phyloP scores from a whole-genome alignment of 2,888 invertebrate genomes.

The Poecilobothrus nobilitatus region DNA sequence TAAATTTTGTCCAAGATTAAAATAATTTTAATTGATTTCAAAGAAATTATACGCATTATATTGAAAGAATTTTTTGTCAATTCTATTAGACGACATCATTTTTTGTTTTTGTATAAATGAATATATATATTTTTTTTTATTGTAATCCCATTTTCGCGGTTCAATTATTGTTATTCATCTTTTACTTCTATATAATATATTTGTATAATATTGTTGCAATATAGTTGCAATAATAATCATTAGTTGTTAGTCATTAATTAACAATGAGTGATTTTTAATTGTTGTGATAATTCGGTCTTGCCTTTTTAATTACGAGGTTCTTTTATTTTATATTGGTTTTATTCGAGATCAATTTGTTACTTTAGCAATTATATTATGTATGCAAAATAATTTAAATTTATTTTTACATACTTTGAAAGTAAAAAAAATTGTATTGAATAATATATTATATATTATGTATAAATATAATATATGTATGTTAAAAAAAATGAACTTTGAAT shows the following conservation, averaged over 20 bases:
- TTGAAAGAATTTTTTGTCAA: no score
- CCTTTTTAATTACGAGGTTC: background rate
- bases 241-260: background rate
- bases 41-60: no score
- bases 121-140: background rate
- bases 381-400: background rate
- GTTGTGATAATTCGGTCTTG: background rate
- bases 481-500: background rate
- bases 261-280: conserved; percentile 6
- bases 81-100: no score
- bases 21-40: no score
- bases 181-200: background rate
- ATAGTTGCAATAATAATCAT: background rate
- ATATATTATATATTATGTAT: no score
- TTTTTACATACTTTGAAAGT: background rate
- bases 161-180: background rate
- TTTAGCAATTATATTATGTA: background rate
- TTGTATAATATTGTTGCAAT: background rate
- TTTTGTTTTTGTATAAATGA: background rate
- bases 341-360: background rate
- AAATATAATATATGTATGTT: no score
- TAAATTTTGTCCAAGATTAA: no score
- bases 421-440: background rate
- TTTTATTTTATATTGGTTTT: background rate
- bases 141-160: background rate